Base-by-base conservation (phyloP, 2,888 invertebrate genomes). In the Liodrosophila aerea region DNA sequence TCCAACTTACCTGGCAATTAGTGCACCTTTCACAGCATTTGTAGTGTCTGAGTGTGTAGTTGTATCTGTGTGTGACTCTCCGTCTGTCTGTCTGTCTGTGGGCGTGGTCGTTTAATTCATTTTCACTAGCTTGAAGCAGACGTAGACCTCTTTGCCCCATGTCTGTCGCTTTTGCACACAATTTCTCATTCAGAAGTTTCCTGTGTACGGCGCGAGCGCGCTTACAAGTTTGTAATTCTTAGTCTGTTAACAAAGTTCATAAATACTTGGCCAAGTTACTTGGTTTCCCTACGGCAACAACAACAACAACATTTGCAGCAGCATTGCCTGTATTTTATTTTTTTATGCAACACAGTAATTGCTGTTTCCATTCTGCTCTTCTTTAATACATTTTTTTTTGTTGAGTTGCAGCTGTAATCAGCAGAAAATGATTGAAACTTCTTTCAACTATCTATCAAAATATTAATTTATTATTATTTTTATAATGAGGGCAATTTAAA, bases 231-330 rank as follows among this genome's bases (percentile, higher is more conserved):
- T 85, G 81, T 76, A 82, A 86, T 86, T 82, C 85, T 82, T 86
- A 73, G 85, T 85, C 86, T 73, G 82, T 86, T 86, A 82, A 82
- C 76, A 86, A 82, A 82, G 85, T 82, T 82, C 83, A 82, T 82
- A 82, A 82, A 82, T 85, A 82, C 85, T 86, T 85, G 63, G 61
- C 66, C 50, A 86, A 80, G 64, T 84, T 76, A 61, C 57, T 53
- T 64, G 77, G 62, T 63, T 64, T 45, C 49, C 62, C 58, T 45
- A 31, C 65, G 39, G 51, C 50, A 49, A 37, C 43, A 41, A 13
- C 50, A 36, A n/a, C 30, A 54, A 30, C 37, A 34, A 7, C 11
- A 2, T 1, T 18, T 8, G n/a, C 11, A 27, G 12, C 22, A 37
- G 3, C n/a, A 33, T 46, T 37, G 18, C 12, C 27, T 45, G 44